These are phyloP conservation scores for Mycetomoellerius zeteki DNA, from an alignment of 1,140 invertebrate species.

Conservation along the genomic window DNA sequence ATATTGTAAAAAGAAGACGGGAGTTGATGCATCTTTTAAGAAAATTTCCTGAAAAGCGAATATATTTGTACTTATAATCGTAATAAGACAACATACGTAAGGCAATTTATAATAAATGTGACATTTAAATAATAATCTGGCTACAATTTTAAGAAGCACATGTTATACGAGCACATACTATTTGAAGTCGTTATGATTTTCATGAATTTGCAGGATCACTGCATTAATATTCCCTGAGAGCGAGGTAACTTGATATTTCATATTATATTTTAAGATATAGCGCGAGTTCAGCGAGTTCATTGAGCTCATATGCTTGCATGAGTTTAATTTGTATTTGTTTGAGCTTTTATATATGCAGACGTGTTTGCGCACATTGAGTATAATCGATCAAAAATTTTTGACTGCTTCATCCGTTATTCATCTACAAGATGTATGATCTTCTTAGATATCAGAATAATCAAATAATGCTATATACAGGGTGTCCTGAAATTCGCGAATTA, in stretches of 20 bases:
- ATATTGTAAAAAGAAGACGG: constrained; percentile 1
- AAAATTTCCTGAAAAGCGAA: neutral
- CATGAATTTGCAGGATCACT: neutral
- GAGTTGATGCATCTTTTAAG: constrained; percentile 31
- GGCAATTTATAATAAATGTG: neutral
- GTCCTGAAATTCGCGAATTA: no score
- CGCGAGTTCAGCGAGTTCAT: neutral
- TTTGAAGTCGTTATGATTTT: neutral
- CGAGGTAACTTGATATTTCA: neutral
- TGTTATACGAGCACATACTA: neutral
- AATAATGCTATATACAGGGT: constrained; percentile 4
- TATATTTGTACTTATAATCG: neutral
- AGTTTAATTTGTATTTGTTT: constrained; percentile 18
- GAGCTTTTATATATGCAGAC: neutral
- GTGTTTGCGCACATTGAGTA: neutral
- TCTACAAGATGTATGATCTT: constrained; percentile 20
- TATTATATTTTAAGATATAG: neutral
- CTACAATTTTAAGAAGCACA: neutral
- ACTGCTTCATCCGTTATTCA: constrained; percentile 15
- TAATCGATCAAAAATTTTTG: constrained; percentile 44
- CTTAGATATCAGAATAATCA: constrained; percentile 20
- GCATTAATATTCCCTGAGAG: neutral
- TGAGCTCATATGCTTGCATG: neutral
- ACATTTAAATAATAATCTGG: constrained; percentile 16
- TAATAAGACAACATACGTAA: neutral